These are phyloP conservation scores for Platygyra sinensis DNA, from an alignment of 64 coral and sea anemone species.

Conservation along the genomic window DNA sequence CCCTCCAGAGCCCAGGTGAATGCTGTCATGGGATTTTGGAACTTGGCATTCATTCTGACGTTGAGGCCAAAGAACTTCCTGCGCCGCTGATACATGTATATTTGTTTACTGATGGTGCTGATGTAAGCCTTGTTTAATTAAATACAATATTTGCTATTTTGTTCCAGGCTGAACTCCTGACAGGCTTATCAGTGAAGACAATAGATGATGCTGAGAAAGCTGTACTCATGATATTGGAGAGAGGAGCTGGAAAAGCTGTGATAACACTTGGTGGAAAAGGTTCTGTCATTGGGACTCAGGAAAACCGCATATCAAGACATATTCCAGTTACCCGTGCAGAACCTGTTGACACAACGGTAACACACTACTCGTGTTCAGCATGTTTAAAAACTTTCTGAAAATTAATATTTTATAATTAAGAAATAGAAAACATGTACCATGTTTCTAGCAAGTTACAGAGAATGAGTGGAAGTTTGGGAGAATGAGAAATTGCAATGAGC, in stretches of 20 bases:
- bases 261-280: slow-evolving; percentile 88
- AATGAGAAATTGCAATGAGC: no score
- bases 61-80: no score
- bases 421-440: no score
- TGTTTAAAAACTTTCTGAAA: neutral
- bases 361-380: neutral
- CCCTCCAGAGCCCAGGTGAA: no score
- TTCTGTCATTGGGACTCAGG: slow-evolving; percentile 88
- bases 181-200: slow-evolving; percentile 80
- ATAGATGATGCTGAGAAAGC: slow-evolving; percentile 90
- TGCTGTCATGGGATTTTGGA: no score
- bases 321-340: slow-evolving; percentile 77
- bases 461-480: no score
- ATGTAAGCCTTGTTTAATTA: no score
- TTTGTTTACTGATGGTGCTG: no score
- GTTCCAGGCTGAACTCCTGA: slow-evolving; percentile 89
- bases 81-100: no score
- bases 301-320: slow-evolving; percentile 82
- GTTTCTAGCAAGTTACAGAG: no score
- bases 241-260: slow-evolving; percentile 81
- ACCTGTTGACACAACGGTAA: slow-evolving; percentile 92
- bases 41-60: no score
- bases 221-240: slow-evolving; percentile 85
- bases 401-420: no score
- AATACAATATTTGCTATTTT: neutral